Evolutionary conservation across 1,140 invertebrate species (phyloP).

Genomic region (Drosophila teissieri): DNA sequence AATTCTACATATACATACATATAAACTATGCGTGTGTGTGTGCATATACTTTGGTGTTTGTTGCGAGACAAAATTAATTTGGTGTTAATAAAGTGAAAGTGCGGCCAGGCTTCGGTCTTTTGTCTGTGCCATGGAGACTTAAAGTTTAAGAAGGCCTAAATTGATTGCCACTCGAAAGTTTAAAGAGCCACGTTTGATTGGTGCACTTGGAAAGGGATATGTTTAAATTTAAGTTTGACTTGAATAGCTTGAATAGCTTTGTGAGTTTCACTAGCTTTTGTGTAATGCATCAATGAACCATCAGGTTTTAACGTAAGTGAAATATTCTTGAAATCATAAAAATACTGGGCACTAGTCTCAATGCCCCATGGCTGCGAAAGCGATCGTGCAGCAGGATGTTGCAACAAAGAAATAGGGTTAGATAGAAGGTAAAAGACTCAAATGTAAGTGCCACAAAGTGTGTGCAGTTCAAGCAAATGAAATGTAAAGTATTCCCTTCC

Average conservation of each 20-base stretch:
- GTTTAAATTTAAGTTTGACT: background rate
- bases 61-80: slow-evolving; percentile 69
- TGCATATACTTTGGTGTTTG: background rate
- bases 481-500: background rate
- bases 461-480: background rate
- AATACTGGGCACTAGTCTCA: slow-evolving; percentile 18
- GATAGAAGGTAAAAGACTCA: background rate
- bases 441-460: background rate
- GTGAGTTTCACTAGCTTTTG: too few species aligned
- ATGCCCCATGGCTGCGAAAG: background rate
- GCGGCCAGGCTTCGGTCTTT: slow-evolving; percentile 10
- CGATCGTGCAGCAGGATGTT: too few species aligned
- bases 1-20: background rate
- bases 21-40: background rate
- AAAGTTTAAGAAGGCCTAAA: slow-evolving; percentile 40
- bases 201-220: background rate
- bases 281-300: too few species aligned
- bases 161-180: slow-evolving; percentile 18
- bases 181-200: slow-evolving; percentile 20
- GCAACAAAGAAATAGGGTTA: background rate
- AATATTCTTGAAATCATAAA: background rate
- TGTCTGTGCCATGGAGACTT: slow-evolving; percentile 29
- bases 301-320: background rate
- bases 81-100: slow-evolving; percentile 77
- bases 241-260: too few species aligned